Evolutionary conservation across 2,113 vertebrate species (phyloP).

Genomic region (Mesitornis unicolor): DNA sequence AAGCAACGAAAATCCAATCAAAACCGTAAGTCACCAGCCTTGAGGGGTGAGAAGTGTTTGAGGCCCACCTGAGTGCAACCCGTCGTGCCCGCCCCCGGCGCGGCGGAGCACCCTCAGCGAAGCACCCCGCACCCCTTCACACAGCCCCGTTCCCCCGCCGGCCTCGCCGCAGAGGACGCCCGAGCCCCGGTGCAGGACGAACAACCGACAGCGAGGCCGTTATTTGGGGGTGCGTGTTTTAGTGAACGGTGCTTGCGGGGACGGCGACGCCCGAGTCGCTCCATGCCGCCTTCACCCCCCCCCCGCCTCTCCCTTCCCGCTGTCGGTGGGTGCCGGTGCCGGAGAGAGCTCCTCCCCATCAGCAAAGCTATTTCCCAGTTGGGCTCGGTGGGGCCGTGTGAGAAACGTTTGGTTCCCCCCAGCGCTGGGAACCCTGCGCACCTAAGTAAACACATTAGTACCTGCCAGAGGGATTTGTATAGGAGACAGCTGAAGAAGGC

Average conservation of each 20-base stretch:
- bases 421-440: constrained; percentile 79
- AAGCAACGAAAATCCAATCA: neutral
- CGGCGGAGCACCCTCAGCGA: neutral
- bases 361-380: neutral
- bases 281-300: neutral
- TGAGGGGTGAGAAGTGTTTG: neutral
- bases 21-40: neutral
- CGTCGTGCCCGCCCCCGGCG: neutral
- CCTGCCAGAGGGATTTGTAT: constrained; percentile 77
- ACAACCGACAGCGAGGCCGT: too few species aligned
- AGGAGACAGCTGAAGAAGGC: constrained; percentile 93
- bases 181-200: neutral
- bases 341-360: neutral
- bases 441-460: constrained; percentile 92
- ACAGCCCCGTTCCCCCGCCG: too few species aligned
- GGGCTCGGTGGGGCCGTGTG: constrained; percentile 57
- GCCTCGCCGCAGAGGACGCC: too few species aligned
- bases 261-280: neutral
- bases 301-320: neutral
- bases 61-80: neutral
- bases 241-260: neutral
- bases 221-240: neutral
- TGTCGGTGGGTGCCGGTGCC: neutral
- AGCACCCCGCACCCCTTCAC: too few species aligned
- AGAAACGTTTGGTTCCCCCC: constrained; percentile 79